phyloP scores from a whole-genome alignment of 2,888 invertebrate genomes.

The Lithophane socia region DNA sequence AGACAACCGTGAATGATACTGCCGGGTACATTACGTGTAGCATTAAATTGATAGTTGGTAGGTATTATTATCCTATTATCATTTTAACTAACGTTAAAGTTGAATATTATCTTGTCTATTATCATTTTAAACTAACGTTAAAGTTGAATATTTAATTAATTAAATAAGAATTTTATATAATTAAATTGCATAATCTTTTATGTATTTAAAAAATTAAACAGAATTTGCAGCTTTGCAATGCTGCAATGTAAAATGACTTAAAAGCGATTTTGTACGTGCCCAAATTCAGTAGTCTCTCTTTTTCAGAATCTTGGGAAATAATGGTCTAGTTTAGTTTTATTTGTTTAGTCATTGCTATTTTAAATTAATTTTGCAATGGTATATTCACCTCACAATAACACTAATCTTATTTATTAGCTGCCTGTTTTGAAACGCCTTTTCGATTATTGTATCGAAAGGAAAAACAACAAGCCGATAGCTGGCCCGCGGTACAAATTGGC shows the following conservation, averaged over 20 bases:
- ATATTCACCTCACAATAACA: constrained; percentile 10
- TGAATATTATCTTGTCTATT: no score
- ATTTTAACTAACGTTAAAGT: not conserved
- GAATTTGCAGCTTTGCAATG: not conserved
- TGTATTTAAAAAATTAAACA: no score
- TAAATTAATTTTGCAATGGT: constrained; percentile 17
- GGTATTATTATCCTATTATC: not conserved
- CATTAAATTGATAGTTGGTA: constrained; percentile 14
- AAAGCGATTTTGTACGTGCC: constrained; percentile 32
- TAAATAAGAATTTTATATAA: no score
- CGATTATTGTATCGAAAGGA: constrained; percentile 58
- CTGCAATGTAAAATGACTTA: not conserved
- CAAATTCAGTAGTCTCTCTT: constrained; percentile 13
- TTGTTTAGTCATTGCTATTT: constrained; percentile 4
- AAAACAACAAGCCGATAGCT: constrained; percentile 61
- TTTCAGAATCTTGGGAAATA: constrained; percentile 28
- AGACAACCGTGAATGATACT: constrained; percentile 44
- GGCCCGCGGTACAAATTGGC: constrained; percentile 65
- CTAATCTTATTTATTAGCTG: constrained; percentile 41
- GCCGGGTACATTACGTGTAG: constrained; percentile 38
- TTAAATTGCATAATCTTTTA: no score
- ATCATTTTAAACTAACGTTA: no score
- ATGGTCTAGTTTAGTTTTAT: not conserved
- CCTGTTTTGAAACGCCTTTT: constrained; percentile 49
- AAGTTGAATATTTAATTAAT: no score